These are phyloP conservation scores for Hirtodrosophila histrioides DNA, from an alignment of 2,888 invertebrate species.

Conservation along the genomic window DNA sequence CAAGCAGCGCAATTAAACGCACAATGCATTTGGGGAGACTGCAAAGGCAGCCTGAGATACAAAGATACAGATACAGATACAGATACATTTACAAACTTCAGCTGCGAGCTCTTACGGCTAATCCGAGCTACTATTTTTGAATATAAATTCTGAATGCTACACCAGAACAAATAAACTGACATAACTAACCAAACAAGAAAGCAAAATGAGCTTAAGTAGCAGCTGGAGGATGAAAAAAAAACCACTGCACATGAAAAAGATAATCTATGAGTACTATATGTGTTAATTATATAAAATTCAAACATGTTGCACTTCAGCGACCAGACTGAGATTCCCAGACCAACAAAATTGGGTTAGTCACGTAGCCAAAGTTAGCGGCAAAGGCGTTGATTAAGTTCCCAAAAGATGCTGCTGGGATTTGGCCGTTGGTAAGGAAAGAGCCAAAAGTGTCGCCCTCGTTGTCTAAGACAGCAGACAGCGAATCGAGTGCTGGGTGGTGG, in stretches of 20 bases:
- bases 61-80: constrained; percentile 13
- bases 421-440: constrained; percentile 11
- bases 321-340: constrained; percentile 43
- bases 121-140: constrained; percentile 3
- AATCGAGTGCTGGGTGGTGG: constrained; percentile 16
- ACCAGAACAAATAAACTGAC: constrained; percentile 33
- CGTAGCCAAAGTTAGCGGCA: constrained; percentile 60
- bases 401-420: constrained; percentile 67
- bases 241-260: constrained; percentile 15
- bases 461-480: constrained; percentile 23
- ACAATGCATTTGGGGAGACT: constrained; percentile 58
- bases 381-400: constrained; percentile 69
- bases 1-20: constrained; percentile 76
- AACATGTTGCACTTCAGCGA: constrained; percentile 50
- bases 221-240: constrained; percentile 1
- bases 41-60: constrained; percentile 16
- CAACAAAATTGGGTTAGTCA: constrained; percentile 69
- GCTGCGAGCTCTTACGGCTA: constrained; percentile 10
- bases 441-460: constrained; percentile 50
- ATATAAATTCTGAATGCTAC: constrained; percentile 3
- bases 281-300: constrained; percentile 64
- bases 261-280: constrained; percentile 36
- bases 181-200: constrained; percentile 28
- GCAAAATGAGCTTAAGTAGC: constrained; percentile 39
- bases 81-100: constrained; percentile 12